A percentile compares a stretch with the other conserved stretches of the same genome.
These are phyloP conservation scores for Heterochromis multidens DNA, from an alignment of 2,113 vertebrate genomes.

Conservation along the genomic window DNA sequence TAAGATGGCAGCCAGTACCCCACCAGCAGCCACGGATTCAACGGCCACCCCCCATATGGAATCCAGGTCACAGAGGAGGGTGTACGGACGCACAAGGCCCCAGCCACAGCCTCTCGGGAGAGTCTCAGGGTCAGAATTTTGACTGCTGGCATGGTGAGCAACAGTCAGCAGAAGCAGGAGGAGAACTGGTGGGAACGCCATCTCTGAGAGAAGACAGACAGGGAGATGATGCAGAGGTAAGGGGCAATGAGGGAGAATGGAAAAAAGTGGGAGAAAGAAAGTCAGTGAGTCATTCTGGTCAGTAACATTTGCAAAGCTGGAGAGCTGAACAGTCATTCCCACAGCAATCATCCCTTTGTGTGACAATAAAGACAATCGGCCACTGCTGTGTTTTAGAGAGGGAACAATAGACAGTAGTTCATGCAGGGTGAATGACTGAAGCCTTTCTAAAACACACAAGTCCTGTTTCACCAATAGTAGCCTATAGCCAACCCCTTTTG, in stretches of 20 bases:
- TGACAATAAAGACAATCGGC: constrained; percentile 38
- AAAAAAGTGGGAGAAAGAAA: not conserved
- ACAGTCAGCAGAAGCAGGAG: constrained; percentile 81
- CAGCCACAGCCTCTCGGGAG: constrained; percentile 86
- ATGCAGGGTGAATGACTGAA: constrained; percentile 37
- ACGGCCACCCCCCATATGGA: constrained; percentile 93
- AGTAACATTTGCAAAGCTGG: constrained; percentile 17
- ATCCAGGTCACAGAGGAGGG: constrained; percentile 93
- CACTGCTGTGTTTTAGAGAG: constrained; percentile 43
- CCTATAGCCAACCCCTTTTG: not conserved
- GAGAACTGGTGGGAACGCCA: constrained; percentile 63
- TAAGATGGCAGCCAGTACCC: constrained; percentile 82
- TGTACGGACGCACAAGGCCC: constrained; percentile 85
- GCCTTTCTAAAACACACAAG: constrained; percentile 5
- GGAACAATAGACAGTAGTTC: constrained; percentile 48
- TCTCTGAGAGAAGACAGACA: constrained; percentile 48
- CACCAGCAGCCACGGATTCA: constrained; percentile 85
- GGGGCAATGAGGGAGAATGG: not conserved
- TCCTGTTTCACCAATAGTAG: not conserved
- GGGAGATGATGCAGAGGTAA: not conserved
- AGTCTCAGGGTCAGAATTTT: constrained; percentile 72
- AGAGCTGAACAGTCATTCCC: constrained; percentile 16
- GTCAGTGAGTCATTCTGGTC: constrained; percentile 24
- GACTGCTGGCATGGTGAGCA: constrained; percentile 64
- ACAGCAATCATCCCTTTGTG: constrained; percentile 15